Percentiles rank a stretch among this genome's conserved stretches.
These are phyloP conservation scores for Thyatira batis DNA, from an alignment of 2,888 invertebrate genomes.

Conservation along the genomic window DNA sequence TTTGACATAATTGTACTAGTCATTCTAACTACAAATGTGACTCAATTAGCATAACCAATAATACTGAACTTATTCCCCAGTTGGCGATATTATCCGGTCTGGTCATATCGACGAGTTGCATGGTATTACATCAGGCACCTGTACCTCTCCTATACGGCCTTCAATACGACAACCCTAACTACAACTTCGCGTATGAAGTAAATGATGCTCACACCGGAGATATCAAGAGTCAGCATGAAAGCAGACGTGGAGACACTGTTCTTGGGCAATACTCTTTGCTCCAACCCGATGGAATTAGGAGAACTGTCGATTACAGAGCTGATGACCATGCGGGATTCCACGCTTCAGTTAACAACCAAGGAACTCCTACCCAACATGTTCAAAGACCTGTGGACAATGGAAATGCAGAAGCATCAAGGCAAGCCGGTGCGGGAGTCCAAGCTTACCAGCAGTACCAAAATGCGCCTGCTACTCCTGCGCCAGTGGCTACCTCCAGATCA, in stretches of 20 bases:
- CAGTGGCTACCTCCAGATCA: conserved; percentile 57
- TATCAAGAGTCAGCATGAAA: conserved; percentile 78
- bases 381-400: conserved; percentile 5
- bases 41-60: background rate
- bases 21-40: background rate
- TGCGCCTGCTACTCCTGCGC: conserved; percentile 36
- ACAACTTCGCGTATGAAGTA: conserved; percentile 81
- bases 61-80: conserved; percentile 28
- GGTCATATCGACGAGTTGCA: conserved; percentile 59
- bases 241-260: conserved; percentile 74
- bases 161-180: conserved; percentile 60
- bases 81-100: conserved; percentile 44
- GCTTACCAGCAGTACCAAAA: conserved; percentile 26
- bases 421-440: conserved; percentile 17
- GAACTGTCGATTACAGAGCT: conserved; percentile 81
- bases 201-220: conserved; percentile 80
- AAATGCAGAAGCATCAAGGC: conserved; percentile 10
- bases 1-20: conserved; percentile 5
- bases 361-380: conserved; percentile 17
- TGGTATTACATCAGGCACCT: conserved; percentile 55
- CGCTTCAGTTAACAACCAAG: conserved; percentile 76
- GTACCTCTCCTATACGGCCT: conserved; percentile 32
- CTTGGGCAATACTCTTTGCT: conserved; percentile 79
- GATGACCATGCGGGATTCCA: conserved; percentile 79
- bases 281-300: conserved; percentile 79